Base-by-base conservation (phyloP, 2,888 invertebrate genomes). In the Pristionchus arcanus region DNA sequence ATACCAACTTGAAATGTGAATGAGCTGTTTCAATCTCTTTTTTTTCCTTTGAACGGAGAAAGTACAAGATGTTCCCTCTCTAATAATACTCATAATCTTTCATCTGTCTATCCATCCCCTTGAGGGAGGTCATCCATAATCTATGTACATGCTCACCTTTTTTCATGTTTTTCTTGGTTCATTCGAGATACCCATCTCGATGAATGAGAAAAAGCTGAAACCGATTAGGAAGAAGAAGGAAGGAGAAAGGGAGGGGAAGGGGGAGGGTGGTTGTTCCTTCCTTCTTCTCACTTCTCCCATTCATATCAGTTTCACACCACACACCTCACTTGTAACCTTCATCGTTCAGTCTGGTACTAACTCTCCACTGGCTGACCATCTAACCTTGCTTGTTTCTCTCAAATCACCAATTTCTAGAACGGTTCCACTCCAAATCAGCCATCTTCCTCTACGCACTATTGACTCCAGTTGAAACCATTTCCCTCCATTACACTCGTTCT, bases 261-360 rank as follows among this genome's bases (percentile, higher is more conserved):
- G 11, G 68, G 37, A 13, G 42, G 77, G 21, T 42, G 25, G 42
- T 25, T 37, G 42, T 42, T 37, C 11, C 77, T 37, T 77, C 42
- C 42, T 31, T 42, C 37, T 74, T 74, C 74, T 74, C 74, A 74
- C 77, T 25, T 77, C 28, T 71, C 77, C 25, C 37, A 77, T 77
- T 77, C 42, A 77, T 77, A 77, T 42, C 68, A 25, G 37, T 25
- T 77, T 77, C 77, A 42, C 77, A 77, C 31, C 42, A 15, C 37
- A 31, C 16, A 25, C 25, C 2, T 5, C 77, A 42, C 15, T 77
- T 37, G 37, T 77, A 13, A 5, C 34, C 37, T 25, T 21, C 77
- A 4, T n/a, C 7, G 63, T n/a, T 63, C 63, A 63, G 63, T 63
- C 63, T 63, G 63, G 25, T n/a, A 42, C 77, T 77, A 77, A 77